Evolutionary conservation across 1,140 invertebrate genomes (phyloP), one percentile per base, ranked within the genome.

Genomic region (Laodelphax striatellus): DNA sequence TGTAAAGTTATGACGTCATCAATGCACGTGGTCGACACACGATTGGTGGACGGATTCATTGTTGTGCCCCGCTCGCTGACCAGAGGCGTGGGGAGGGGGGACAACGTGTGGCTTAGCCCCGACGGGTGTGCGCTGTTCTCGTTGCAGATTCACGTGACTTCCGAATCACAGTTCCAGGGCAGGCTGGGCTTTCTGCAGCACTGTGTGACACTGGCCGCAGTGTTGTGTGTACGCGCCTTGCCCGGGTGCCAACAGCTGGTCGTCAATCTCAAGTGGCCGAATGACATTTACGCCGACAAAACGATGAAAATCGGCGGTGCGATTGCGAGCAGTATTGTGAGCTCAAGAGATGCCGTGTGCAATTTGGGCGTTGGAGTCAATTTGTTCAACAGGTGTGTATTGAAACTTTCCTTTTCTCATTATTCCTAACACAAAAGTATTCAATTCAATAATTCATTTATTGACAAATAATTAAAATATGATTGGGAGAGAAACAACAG

Each of bases 91-190:
- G 92, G 92, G 38, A 78, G 94, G 42, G 79, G 79, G n/a, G 82
- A 78, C n/a, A 96, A 96, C 75, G 67, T 72, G 21, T 98, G 95
- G 94, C 72, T 98, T 21, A 92, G 92, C 73, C 94, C 94, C 1
- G 69, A 79, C 52, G 96, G 96, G 2, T 92, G 91, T 73, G 92
- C 91, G 2, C 86, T 91, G 82, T 95, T 97, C 69, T 88, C 90
- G 3, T 64, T 96, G 19, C 92, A 95, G 75, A 75, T 97, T 10
- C 79, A 84, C 55, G 71, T 94, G 50, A 73, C 80, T 5, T 66
- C 83, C n/a, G 71, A 81, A 52, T 82, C 83, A 13, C 65, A 73
- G 2, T 70, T 96, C 14, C 89, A 88, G 14, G 73, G 77, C 63
- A 74, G 79, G 43, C 69, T 92, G 41, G 79, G 91, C 1, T 78